A percentile compares a stretch with the other conserved stretches of the same genome.
Evolutionary conservation across 2,888 invertebrate genomes (phyloP).

Genomic region (Thecophora atra): DNA sequence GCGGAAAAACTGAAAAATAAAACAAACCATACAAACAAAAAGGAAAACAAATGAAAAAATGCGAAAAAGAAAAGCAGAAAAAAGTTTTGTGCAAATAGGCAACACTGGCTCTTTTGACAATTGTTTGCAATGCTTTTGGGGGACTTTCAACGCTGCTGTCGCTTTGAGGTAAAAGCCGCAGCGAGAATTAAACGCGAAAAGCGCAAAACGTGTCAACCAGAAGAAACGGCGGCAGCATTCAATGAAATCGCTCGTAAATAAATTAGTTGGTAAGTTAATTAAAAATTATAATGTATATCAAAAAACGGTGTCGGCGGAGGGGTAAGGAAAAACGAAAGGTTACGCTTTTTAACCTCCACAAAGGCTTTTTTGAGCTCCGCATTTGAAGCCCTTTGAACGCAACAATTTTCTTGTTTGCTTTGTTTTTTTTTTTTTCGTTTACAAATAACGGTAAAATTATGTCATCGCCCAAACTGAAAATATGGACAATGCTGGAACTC

Average conservation of each 20-base stretch:
- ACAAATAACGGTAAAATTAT: too few species aligned
- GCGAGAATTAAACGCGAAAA: constrained; percentile 29
- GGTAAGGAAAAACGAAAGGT: too few species aligned
- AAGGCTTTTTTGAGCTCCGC: too few species aligned
- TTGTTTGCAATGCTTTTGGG: constrained; percentile 33
- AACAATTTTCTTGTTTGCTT: too few species aligned
- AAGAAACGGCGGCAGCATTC: constrained; percentile 12
- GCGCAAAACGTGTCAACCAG: constrained; percentile 26
- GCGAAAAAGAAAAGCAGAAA: neutral
- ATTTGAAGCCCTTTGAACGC: too few species aligned
- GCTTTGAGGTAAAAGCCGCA: constrained; percentile 29
- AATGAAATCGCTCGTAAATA: constrained; percentile 27
- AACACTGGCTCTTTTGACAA: constrained; percentile 37
- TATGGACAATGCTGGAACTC: too few species aligned
- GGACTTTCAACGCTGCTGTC: constrained; percentile 19
- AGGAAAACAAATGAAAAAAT: neutral
- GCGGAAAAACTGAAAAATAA: neutral
- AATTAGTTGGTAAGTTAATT: constrained; percentile 28
- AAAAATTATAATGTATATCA: constrained; percentile 12
- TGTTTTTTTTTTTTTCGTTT: too few species aligned
- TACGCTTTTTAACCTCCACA: too few species aligned
- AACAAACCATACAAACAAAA: neutral
- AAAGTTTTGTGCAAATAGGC: constrained; percentile 24
- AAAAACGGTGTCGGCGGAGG: neutral
- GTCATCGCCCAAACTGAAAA: too few species aligned